Evolutionary conservation across 2,113 vertebrate species (phyloP).

Genomic region (Solenodon paradoxus): DNA sequence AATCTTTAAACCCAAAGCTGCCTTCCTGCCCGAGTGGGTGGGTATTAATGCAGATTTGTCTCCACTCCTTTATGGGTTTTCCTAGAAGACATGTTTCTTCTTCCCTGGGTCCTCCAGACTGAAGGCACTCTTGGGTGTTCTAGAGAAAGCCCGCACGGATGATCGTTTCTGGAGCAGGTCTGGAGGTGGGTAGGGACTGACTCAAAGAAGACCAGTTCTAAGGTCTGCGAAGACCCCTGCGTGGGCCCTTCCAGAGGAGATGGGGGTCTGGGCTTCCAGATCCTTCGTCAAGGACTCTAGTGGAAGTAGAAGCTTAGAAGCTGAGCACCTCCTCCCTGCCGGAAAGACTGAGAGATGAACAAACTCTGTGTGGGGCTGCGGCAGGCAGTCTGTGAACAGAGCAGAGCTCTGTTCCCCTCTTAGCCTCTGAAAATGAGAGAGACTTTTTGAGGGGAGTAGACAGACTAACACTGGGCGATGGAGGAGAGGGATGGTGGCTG

Average conservation of each 20-base stretch:
- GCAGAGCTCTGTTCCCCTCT: background rate
- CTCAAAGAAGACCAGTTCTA: background rate
- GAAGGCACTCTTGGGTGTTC: background rate
- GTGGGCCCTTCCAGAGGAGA: background rate
- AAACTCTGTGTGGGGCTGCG: background rate
- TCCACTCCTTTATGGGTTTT: background rate
- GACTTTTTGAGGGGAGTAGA: background rate
- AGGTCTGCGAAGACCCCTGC: background rate
- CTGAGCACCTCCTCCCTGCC: background rate
- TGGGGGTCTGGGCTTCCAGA: background rate
- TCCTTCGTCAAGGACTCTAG: background rate
- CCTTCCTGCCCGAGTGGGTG: conserved; percentile 78
- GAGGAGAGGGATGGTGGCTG: background rate
- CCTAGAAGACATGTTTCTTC: background rate
- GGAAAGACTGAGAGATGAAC: background rate
- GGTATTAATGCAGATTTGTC: conserved; percentile 76
- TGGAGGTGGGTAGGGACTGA: background rate
- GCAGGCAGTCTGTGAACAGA: background rate
- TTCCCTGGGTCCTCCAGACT: background rate
- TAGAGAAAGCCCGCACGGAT: background rate
- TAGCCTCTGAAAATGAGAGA: background rate
- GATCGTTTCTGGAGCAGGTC: background rate
- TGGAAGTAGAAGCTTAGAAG: background rate
- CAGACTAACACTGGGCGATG: background rate
- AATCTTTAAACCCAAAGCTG: conserved; percentile 68